Evolutionary conservation across 2,888 invertebrate genomes (phyloP), one percentile per base, ranked within the genome.

Genomic region (Mamestra brassicae): DNA sequence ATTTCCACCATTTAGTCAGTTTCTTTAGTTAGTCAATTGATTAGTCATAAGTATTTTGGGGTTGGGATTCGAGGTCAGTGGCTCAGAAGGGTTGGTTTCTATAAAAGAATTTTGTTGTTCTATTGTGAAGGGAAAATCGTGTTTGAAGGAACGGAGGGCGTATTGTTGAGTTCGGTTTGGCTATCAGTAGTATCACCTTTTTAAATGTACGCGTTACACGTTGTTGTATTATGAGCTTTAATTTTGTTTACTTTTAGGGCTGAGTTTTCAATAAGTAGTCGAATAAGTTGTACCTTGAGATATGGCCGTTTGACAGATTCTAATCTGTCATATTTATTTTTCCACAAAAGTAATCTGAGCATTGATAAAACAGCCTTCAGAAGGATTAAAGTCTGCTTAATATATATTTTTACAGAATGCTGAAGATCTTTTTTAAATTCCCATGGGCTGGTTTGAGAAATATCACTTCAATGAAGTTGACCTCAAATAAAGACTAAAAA

Each of bases 1-100:
- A 89, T 87, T 87, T 88, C 85, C 87, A 80, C 76, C 84, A 86
- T 89, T 89, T 87, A 88, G 86, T 86, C 86, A 85, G 86, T 83
- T 86, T 86, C 87, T 87, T 84, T 83, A 85, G 87, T 87, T 79
- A 86, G 86, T 83, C 85, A 88, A 91, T 90, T 91, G 89, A 91
- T 91, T 91, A 88, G 87, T 89, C 90, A 91, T 86, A 78, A 86
- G 87, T 90, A 90, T 91, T 90, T 90, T 74, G 64, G 72, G 73
- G 68, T 78, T 71, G 64, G 73, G 75, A 76, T 80, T 85, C 74
- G 77, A 75, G 83, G 84, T 82, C 83, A 83, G 62, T 73, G 66
- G 71, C 60, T 57, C 54, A 79, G 68, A 84, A 78, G 80, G 85
- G 80, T 83, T 81, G 81, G 17, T 65, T 60, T 60, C 38, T 64